A percentile compares a stretch with the other conserved stretches of the same genome.
Evolutionary conservation across 1,140 invertebrate species (phyloP).

Genomic region (Zaprionus lachaisei): DNA sequence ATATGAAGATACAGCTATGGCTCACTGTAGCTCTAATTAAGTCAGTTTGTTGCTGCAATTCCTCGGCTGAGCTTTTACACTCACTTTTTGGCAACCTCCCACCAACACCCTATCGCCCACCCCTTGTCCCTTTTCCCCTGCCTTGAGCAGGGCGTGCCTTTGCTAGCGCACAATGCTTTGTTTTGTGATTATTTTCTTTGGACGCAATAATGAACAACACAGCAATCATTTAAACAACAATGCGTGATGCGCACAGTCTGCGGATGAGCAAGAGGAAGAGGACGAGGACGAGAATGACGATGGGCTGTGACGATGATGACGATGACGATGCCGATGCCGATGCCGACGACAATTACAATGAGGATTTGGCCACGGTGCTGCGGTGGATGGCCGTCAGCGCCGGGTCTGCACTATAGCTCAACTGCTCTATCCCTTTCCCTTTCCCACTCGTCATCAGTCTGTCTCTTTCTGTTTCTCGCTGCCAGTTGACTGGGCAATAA

Average conservation of each 20-base stretch:
- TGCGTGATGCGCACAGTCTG: conserved; percentile 50
- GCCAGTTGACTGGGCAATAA: conserved; percentile 80
- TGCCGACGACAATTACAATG: conserved; percentile 70
- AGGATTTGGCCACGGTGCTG: conserved; percentile 55
- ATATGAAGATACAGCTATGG: background rate
- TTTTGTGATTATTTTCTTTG: conserved; percentile 55
- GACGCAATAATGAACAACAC: conserved; percentile 64
- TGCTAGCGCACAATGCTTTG: conserved; percentile 40
- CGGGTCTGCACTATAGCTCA: conserved; percentile 20
- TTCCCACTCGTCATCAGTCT: conserved; percentile 21
- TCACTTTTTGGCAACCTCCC: background rate
- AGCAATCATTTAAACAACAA: conserved; percentile 70
- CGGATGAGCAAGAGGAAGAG: conserved; percentile 32
- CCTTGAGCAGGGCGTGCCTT: background rate
- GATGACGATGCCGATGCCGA: conserved; percentile 33
- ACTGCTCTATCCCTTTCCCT: conserved; percentile 4
- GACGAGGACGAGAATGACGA: conserved; percentile 24
- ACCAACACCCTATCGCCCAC: background rate
- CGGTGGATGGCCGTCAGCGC: conserved; percentile 63
- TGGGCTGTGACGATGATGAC: conserved; percentile 44
- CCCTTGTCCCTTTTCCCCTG: background rate
- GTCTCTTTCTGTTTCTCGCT: conserved; percentile 38
- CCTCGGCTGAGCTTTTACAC: background rate
- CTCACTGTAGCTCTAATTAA: background rate
- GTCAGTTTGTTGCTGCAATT: background rate